Evolutionary conservation across 1,140 invertebrate genomes (phyloP).

Genomic region (Drosophila novamexicana): DNA sequence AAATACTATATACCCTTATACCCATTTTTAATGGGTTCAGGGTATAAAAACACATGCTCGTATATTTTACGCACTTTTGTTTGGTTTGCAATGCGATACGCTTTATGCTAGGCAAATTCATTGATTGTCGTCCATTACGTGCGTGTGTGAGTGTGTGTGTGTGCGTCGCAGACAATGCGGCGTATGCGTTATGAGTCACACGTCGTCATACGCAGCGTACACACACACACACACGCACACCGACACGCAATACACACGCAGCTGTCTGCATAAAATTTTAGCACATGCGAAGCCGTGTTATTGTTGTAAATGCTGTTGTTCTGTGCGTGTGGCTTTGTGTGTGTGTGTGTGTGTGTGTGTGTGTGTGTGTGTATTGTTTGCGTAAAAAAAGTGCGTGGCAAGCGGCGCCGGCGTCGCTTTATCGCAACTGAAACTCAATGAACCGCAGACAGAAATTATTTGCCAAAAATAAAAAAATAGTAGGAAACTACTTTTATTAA

Average conservation of each 20-base stretch:
- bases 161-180: conserved; percentile 57
- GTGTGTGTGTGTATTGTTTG: conserved; percentile 11
- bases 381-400: conserved; percentile 68
- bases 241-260: conserved; percentile 26
- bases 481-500: neutral
- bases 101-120: neutral
- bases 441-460: conserved; percentile 50
- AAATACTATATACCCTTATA: too few relatives aligned
- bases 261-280: conserved; percentile 59
- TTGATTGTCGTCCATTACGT: conserved; percentile 28
- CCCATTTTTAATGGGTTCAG: too few relatives aligned
- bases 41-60: too few relatives aligned
- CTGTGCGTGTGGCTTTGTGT: conserved; percentile 30
- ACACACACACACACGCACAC: conserved; percentile 10
- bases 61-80: neutral
- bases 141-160: neutral
- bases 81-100: conserved; percentile 7
- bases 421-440: conserved; percentile 68
- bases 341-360: conserved; percentile 39
- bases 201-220: conserved; percentile 47
- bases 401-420: conserved; percentile 42
- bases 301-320: conserved; percentile 12
- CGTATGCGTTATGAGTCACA: conserved; percentile 65
- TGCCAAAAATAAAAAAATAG: conserved; percentile 29
- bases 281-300: conserved; percentile 39